Evolutionary conservation across 2,113 vertebrate species (phyloP).

Genomic region (Trematomus loennbergii): DNA sequence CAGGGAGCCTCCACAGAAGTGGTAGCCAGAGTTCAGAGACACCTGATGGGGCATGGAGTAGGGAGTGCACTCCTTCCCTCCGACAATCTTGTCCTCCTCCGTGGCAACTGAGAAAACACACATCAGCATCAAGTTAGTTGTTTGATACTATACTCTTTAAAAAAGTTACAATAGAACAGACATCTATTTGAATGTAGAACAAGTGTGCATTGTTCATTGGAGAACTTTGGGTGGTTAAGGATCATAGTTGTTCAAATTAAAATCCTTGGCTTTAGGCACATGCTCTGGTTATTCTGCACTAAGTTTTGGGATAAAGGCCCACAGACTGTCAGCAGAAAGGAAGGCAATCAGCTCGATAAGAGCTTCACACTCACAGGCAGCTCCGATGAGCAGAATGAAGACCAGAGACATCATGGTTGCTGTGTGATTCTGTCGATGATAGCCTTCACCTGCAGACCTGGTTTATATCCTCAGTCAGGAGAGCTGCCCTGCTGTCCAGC

Average conservation of each 20-base stretch:
- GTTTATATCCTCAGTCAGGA: slow-evolving; percentile 45
- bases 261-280: background rate
- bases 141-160: background rate
- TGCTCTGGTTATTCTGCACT: background rate
- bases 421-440: slow-evolving; percentile 62
- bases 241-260: background rate
- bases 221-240: background rate
- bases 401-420: slow-evolving; percentile 82
- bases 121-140: background rate
- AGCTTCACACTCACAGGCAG: slow-evolving; percentile 72
- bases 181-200: background rate
- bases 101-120: slow-evolving; percentile 68
- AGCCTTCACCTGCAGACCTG: slow-evolving; percentile 2
- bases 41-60: slow-evolving; percentile 75
- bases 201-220: background rate
- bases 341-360: background rate
- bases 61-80: slow-evolving; percentile 78
- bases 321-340: slow-evolving; percentile 1
- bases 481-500: slow-evolving; percentile 10
- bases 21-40: slow-evolving; percentile 81
- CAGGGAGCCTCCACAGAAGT: slow-evolving; percentile 83
- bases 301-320: slow-evolving; percentile 8
- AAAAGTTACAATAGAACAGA: background rate
- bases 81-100: slow-evolving; percentile 82
- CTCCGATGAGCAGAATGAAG: slow-evolving; percentile 81